Base-by-base conservation (phyloP, 2,888 invertebrate species). In the Rhagophthalmus giganteus region DNA sequence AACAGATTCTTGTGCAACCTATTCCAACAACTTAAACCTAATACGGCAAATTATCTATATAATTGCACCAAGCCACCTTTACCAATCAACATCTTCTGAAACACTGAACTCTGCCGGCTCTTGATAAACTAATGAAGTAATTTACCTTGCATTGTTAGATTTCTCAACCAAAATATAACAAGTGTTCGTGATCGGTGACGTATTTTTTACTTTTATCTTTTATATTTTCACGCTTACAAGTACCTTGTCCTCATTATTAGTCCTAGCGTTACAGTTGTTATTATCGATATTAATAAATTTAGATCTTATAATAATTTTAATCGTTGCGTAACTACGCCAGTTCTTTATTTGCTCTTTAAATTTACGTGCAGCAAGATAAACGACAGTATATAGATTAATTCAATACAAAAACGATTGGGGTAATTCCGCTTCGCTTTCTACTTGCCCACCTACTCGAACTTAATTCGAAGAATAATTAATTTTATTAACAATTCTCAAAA, bases 91-190 rank as follows among this genome's bases (percentile, higher is more conserved):
- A 31, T 41, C 32, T 31, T 32, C 24, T 32, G 13, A 4, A 13
- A 32, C 9, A 41, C 40, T 41, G 31, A 41, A 13, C 13, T 1
- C 12, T 11, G 11, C 5, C n/a, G 10, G 14, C 13, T 12, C 15
- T 9, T 31, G 45, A 45, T 45, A 45, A 37, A 9, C 45, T 47
- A 47, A 47, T 12, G 39, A 47, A 39, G 15, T 15, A 16, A 26
- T 15, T 39, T 39, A 47, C 47, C 47, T 47, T 44, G 28, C 20
- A 34, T 27, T 34, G 33, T 42, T 27, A 34, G 40, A 41, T 32
- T 39, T 41, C 40, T 20, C 24, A 30, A 12, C 30, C n/a, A 15
- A 39, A 16, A 8, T 39, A 31, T 30, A 31, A 9, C 30, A 24
- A 25, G 11, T 9, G 15, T n/a, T 26, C 27, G 14, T 28, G 20